Conservation (phyloP, 2,797 vertebrate genomes). For the Microchirus variegatus region DNA sequence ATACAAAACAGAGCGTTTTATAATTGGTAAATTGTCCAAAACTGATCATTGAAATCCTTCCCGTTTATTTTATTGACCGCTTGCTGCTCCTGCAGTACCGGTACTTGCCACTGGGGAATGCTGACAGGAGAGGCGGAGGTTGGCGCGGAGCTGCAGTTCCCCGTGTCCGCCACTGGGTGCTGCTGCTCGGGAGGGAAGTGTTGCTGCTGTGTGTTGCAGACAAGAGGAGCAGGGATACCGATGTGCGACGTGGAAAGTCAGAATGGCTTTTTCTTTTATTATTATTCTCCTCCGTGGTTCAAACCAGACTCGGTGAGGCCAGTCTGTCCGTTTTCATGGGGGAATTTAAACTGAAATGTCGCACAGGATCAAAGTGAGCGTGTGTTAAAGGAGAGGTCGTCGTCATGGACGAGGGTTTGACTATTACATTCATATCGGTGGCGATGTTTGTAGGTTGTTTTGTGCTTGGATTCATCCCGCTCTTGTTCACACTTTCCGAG, state of each 20-base stretch:
- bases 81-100: too few species aligned
- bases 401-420: conserved; percentile 81
- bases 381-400: not conserved
- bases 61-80: too few species aligned
- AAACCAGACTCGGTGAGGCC: not conserved
- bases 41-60: too few species aligned
- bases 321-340: accelerated
- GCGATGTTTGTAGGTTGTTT: conserved; percentile 85
- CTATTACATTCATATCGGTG: conserved; percentile 77
- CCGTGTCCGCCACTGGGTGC: conserved; percentile 30
- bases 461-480: conserved; percentile 81
- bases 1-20: too few species aligned
- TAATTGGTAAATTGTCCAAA: too few species aligned
- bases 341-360: not conserved
- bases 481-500: conserved; percentile 80
- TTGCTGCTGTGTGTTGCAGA: conserved; percentile 2
- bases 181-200: conserved; percentile 35
- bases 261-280: not conserved
- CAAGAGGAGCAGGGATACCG: not conserved
- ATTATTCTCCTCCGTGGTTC: too few species aligned
- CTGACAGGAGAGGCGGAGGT: too few species aligned
- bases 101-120: too few species aligned
- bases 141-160: conserved; percentile 35
- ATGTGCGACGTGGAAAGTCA: conserved; percentile 68
- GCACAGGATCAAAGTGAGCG: not conserved